Evolutionary conservation across 2,113 vertebrate species (phyloP).

Genomic region (Cnemophilus loriae): DNA sequence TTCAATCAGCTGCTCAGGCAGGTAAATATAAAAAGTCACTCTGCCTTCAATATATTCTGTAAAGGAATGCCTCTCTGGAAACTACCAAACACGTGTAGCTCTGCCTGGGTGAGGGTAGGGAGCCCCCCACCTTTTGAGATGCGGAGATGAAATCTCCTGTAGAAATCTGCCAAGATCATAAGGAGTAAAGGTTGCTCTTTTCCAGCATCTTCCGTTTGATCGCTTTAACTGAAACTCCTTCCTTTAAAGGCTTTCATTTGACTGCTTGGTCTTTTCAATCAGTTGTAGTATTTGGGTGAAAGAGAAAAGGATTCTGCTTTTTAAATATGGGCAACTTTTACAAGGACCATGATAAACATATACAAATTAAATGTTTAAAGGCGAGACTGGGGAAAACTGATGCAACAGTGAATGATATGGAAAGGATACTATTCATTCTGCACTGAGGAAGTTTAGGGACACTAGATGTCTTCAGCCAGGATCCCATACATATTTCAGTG

Average conservation of each 20-base stretch:
- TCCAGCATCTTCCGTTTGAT: not conserved
- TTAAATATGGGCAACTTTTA: not conserved
- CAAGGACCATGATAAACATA: not conserved
- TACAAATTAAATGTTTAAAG: not conserved
- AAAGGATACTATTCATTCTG: not conserved
- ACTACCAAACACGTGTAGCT: not conserved
- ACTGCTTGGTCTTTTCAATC: not conserved
- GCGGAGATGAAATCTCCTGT: not conserved
- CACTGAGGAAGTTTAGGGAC: not conserved
- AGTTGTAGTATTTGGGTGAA: not conserved
- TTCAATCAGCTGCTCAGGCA: not conserved
- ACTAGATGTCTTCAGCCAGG: not conserved
- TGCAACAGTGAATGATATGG: not conserved
- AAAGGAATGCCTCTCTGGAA: not conserved
- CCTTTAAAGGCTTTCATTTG: not conserved
- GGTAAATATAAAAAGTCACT: not conserved
- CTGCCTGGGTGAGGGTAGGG: not conserved
- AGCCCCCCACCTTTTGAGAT: not conserved
- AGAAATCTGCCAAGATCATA: not conserved
- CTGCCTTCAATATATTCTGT: not conserved
- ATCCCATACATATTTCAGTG: not conserved
- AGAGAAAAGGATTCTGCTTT: not conserved
- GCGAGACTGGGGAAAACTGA: not conserved
- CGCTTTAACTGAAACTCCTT: not conserved
- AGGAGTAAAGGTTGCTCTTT: not conserved